Conservation (phyloP, 1,140 invertebrate species). For the Agrilus planipennis region DNA sequence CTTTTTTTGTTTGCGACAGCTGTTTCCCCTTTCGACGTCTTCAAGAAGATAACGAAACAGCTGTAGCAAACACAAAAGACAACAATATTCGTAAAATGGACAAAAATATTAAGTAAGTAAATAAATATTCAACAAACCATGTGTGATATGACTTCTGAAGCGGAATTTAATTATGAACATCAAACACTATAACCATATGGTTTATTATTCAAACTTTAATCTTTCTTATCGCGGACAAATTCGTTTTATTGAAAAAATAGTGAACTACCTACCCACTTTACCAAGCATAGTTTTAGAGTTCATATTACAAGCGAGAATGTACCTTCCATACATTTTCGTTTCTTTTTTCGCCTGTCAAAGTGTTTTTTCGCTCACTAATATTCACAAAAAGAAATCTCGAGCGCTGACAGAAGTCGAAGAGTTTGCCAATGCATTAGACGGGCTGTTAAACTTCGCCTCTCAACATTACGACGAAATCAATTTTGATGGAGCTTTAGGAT, state of each 20-base stretch:
- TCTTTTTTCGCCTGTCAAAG: background rate
- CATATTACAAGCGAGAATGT: background rate
- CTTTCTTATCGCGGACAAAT: too few relatives aligned
- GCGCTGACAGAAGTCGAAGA: conserved; percentile 5
- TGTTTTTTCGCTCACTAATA: background rate
- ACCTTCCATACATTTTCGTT: background rate
- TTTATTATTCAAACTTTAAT: too few relatives aligned
- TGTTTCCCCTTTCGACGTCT: too few relatives aligned
- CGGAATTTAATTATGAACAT: too few relatives aligned
- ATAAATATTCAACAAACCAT: too few relatives aligned
- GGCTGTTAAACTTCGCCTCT: conserved; percentile 3
- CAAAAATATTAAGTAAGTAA: too few relatives aligned
- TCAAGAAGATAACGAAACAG: too few relatives aligned
- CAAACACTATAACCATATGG: too few relatives aligned
- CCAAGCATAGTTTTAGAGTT: background rate
- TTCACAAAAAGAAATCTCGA: background rate
- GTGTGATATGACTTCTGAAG: too few relatives aligned
- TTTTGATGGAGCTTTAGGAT: conserved; percentile 5
- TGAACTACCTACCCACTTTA: background rate
- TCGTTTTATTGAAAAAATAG: too few relatives aligned
- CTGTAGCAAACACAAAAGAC: too few relatives aligned
- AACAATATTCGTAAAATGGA: too few relatives aligned
- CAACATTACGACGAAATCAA: conserved; percentile 9
- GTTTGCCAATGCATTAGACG: background rate
- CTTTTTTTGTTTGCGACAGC: background rate